Evolutionary conservation across 2,797 vertebrate species (phyloP), one percentile per base, ranked within the genome.

Genomic region (Thaleichthys pacificus): DNA sequence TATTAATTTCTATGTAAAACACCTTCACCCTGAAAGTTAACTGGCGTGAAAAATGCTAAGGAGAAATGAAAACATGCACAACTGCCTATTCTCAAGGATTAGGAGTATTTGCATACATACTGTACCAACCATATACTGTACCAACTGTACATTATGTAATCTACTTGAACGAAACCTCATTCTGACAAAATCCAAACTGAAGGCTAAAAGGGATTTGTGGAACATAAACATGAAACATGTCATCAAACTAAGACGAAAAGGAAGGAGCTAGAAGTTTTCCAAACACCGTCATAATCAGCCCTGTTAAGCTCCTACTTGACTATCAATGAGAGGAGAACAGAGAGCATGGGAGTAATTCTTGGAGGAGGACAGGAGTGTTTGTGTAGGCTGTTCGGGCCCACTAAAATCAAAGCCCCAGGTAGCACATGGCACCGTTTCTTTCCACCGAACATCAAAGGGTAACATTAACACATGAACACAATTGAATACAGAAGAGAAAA

Each of bases 391-490:
- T 61, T 17, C 19, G 73, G 64, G 19, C 11, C 5, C 49, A n/a
- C 4, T 1, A 58, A 47, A 30, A 66, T 60, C 24, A 66, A 71
- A 66, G 17, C 70, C 66, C 66, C 42, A n/a, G 30, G 26, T 61
- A 35, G 32, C 12, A 51, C 66, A 61, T 15, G 42, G 62, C 5
- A 15, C 62, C 56, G 21, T 61, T 75, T 68, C n/a, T 80, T 49
- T 57, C 7, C 19, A 66, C 30, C 51, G 70, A 47, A 83, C 78
- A 62, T 84, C 76, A 87, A 87, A 87, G 74, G 6, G 35, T 49
- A 69, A 74, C 79, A 75, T 73, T 61, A 80, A 77, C 38, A 64
- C 68, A 66, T 68, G 66, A 28, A 5, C 30, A 51, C 14, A 24
- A 63, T 42, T 28, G 9, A 61, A 28, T 28, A 14, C 9, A 47